A percentile compares a stretch with the other conserved stretches of the same genome.
Evolutionary conservation across 2,797 vertebrate species (phyloP).

Genomic region (Pelochelys cantorii): DNA sequence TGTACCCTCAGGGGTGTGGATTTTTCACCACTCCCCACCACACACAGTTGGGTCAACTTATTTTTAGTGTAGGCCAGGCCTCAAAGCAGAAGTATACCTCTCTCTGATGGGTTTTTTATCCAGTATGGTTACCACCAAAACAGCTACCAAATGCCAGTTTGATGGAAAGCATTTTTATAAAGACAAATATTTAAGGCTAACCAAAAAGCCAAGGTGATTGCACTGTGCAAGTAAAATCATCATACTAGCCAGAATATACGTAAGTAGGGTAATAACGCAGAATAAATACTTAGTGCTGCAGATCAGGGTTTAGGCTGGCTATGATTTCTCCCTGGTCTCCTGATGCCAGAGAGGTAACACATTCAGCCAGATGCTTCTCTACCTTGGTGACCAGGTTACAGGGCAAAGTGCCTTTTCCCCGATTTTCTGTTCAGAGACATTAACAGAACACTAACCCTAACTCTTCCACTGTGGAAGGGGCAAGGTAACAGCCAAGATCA

Average conservation of each 20-base stretch:
- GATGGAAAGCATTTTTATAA: neutral
- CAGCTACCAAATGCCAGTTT: neutral
- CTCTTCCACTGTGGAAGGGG: fast-evolving
- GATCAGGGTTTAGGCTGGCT: neutral
- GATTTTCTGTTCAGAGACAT: neutral
- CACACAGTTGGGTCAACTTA: neutral
- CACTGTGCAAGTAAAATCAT: neutral
- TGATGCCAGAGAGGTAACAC: conserved; percentile 13
- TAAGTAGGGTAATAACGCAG: neutral
- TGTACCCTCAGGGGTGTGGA: neutral
- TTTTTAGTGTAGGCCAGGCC: neutral
- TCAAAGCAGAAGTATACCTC: neutral
- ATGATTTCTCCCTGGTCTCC: neutral
- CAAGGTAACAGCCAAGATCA: neutral
- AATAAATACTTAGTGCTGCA: neutral
- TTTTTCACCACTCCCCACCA: neutral
- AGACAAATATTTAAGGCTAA: neutral
- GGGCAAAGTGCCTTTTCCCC: neutral
- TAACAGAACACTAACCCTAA: neutral
- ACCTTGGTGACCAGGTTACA: neutral
- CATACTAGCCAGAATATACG: neutral
- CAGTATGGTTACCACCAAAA: neutral
- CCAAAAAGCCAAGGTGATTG: neutral
- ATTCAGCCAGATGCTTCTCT: fast-evolving
- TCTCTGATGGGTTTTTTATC: neutral